Percentiles rank a stretch among this genome's conserved stretches.
Conservation (phyloP, 2,797 vertebrate species). For the Onychomys leucogaster region DNA sequence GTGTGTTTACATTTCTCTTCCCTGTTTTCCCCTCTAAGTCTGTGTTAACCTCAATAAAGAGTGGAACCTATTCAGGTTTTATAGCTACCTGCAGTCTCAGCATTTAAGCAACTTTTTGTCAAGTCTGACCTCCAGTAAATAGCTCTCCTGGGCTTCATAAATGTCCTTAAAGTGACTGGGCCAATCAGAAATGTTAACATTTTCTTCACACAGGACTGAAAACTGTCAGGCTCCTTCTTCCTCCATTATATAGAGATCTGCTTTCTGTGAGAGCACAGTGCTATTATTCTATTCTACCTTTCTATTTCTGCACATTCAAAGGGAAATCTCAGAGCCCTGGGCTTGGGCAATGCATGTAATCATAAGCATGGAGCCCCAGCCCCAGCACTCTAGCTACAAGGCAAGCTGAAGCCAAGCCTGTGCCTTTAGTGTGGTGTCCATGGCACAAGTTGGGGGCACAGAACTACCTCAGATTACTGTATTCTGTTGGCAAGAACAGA, state of each 20-base stretch:
- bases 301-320: background rate
- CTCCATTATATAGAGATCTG: background rate
- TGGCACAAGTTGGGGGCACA: background rate
- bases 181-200: background rate
- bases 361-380: too few relatives aligned
- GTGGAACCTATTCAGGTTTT: background rate
- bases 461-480: background rate
- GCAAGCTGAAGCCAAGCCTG: background rate
- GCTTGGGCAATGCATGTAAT: background rate
- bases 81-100: background rate
- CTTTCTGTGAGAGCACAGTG: background rate
- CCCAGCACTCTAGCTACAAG: background rate
- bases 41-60: conserved; percentile 14
- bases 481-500: background rate
- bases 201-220: conserved; percentile 26
- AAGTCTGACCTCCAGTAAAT: conserved; percentile 42
- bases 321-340: background rate
- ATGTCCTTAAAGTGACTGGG: background rate
- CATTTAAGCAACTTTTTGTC: background rate
- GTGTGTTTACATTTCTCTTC: background rate
- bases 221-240: background rate
- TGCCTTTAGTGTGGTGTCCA: background rate
- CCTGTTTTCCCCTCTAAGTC: background rate
- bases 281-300: too few relatives aligned
- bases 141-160: conserved; percentile 5